A percentile compares a stretch with the other conserved stretches of the same genome.
Evolutionary conservation across 1,140 invertebrate genomes (phyloP).

Genomic region (Rhynchophorus ferrugineus): DNA sequence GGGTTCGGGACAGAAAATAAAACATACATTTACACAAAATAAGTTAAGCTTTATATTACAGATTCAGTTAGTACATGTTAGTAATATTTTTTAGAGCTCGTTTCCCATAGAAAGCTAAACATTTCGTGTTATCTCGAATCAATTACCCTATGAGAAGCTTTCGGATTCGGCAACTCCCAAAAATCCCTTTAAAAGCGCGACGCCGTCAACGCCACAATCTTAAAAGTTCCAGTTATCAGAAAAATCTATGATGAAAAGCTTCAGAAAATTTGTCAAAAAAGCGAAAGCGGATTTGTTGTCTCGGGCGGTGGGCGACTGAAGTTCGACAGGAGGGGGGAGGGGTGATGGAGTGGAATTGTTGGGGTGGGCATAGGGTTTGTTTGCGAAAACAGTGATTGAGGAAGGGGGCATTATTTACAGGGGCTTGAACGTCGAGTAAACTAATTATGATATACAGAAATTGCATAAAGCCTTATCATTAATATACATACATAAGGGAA

Average conservation of each 20-base stretch:
- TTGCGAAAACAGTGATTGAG: neutral
- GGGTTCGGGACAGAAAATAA: too few species aligned
- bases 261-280: neutral
- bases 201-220: neutral
- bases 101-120: slow-evolving; percentile 39
- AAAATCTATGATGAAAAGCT: slow-evolving; percentile 15
- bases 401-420: neutral
- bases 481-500: too few species aligned
- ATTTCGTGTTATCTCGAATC: slow-evolving; percentile 21
- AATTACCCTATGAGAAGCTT: slow-evolving; percentile 21
- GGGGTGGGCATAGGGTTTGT: neutral
- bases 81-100: slow-evolving; percentile 33
- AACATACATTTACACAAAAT: slow-evolving; percentile 38
- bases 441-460: too few species aligned
- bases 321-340: too few species aligned
- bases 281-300: neutral
- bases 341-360: neutral
- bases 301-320: too few species aligned
- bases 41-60: slow-evolving; percentile 43
- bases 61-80: slow-evolving; percentile 32
- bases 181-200: slow-evolving; percentile 16
- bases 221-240: neutral
- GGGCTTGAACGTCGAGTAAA: neutral
- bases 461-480: too few species aligned
- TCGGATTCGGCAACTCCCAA: slow-evolving; percentile 4